Conservation (phyloP, 2,797 vertebrate genomes). For the Xenentodon cancila region DNA sequence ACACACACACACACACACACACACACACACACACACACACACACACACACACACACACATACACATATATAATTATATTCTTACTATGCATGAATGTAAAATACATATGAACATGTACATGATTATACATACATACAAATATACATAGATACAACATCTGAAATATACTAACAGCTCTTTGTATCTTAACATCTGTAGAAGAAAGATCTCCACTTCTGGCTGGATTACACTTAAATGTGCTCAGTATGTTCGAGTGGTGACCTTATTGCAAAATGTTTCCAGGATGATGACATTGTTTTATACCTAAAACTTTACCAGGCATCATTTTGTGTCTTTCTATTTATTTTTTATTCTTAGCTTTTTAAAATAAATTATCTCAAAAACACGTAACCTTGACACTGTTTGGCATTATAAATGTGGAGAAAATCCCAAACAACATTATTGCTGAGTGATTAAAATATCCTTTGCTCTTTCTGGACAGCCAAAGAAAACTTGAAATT, state of each 20-base stretch:
- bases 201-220: not conserved
- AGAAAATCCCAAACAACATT: not conserved
- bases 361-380: conserved; percentile 1
- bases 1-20: too few species aligned
- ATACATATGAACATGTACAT: too few species aligned
- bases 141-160: too few species aligned
- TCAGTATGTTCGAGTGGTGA: not conserved
- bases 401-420: not conserved
- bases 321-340: not conserved
- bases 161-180: too few species aligned
- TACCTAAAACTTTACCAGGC: not conserved
- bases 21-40: too few species aligned
- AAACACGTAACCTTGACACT: not conserved
- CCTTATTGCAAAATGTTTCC: not conserved
- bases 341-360: not conserved
- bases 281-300: not conserved
- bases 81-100: too few species aligned
- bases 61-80: too few species aligned
- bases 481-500: not conserved
- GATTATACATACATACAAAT: too few species aligned
- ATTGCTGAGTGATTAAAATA: not conserved
- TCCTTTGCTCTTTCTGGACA: not conserved
- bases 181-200: not conserved
- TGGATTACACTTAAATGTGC: not conserved
- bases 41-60: too few species aligned